phyloP scores from a whole-genome alignment of 2,888 invertebrate genomes.

The Stenodera caucasica region DNA sequence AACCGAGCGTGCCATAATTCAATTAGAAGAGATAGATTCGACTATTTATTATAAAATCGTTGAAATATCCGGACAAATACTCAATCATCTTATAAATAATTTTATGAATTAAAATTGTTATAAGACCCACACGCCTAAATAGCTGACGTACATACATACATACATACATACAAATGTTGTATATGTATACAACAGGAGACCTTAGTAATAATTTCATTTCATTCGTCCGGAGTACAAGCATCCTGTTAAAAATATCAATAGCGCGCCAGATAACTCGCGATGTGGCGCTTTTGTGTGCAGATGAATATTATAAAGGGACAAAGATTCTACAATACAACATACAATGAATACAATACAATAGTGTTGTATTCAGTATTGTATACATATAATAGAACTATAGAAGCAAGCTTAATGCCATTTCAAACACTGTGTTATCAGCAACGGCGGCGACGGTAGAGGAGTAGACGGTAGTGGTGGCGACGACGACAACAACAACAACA shows the following conservation, averaged over 20 bases:
- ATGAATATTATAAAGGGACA: conserved; percentile 57
- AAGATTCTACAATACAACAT: conserved; percentile 55
- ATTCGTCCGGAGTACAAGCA: conserved; percentile 32
- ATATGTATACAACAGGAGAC: not conserved
- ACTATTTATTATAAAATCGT: not conserved
- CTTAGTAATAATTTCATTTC: conserved; percentile 33
- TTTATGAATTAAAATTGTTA: not conserved
- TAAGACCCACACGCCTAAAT: not conserved
- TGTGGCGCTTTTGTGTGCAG: conserved; percentile 55
- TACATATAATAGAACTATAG: conserved; percentile 56
- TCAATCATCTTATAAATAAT: not conserved
- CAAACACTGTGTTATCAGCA: conserved; percentile 53
- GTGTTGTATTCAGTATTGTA: conserved; percentile 56
- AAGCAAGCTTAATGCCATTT: conserved; percentile 49
- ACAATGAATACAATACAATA: conserved; percentile 55
- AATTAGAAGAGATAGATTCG: conserved; percentile 34
- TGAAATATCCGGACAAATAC: not conserved
- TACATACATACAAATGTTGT: not conserved
- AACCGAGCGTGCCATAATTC: conserved; percentile 38
- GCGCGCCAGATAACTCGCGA: conserved; percentile 54
- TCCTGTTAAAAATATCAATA: conserved; percentile 53
- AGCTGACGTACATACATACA: not conserved
- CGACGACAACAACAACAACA: not conserved
- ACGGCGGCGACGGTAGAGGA: conserved; percentile 40
- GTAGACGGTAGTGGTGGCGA: not conserved